phyloP scores from a whole-genome alignment of 2,888 invertebrate genomes.

The Drosophila anceps region DNA sequence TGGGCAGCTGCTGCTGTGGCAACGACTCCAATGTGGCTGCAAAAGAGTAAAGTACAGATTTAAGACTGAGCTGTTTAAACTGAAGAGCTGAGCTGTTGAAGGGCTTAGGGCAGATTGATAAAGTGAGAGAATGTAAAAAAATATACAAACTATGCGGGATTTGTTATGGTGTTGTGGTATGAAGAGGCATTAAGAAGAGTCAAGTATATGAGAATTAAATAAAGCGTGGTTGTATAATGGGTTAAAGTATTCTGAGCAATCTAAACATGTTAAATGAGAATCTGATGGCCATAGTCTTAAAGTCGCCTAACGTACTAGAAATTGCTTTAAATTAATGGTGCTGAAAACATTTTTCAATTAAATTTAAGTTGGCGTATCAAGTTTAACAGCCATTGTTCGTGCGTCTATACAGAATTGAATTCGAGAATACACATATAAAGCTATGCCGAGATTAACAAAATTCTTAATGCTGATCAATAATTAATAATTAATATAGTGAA shows the following conservation, averaged over 20 bases:
- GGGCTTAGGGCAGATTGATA: not conserved
- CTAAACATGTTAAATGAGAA: not conserved
- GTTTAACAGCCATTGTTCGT: too few relatives aligned
- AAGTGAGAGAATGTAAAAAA: not conserved
- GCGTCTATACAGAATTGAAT: too few relatives aligned
- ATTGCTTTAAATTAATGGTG: too few relatives aligned
- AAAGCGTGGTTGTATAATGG: too few relatives aligned
- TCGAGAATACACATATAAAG: too few relatives aligned
- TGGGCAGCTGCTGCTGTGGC: slow-evolving; percentile 53
- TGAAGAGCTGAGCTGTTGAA: not conserved
- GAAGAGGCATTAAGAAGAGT: not conserved
- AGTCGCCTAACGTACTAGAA: too few relatives aligned
- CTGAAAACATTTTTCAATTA: too few relatives aligned
- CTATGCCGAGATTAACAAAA: too few relatives aligned
- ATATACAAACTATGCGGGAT: not conserved
- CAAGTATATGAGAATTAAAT: not conserved
- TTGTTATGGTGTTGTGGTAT: not conserved
- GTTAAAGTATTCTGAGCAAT: not conserved
- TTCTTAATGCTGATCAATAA: too few relatives aligned
- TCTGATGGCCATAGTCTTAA: too few relatives aligned
- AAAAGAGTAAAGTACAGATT: not conserved
- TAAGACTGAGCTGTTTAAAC: not conserved
- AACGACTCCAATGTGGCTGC: slow-evolving; percentile 48
- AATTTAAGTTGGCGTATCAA: too few relatives aligned
- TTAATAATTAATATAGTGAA: too few relatives aligned